Evolutionary conservation across 1,140 invertebrate species (phyloP).

Genomic region (Hydropsyche tenuis): DNA sequence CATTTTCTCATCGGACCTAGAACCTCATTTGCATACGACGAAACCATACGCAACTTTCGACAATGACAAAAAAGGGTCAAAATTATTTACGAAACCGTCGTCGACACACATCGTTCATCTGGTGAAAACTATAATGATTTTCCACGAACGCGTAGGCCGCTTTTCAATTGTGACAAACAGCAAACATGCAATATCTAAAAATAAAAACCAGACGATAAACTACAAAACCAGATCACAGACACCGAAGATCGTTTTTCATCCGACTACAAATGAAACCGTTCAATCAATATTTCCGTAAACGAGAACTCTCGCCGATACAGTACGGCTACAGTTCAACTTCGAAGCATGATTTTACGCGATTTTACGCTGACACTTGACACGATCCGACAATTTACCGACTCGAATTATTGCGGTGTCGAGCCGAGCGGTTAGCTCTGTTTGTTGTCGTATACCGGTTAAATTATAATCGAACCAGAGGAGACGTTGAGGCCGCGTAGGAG

Average conservation of each 20-base stretch:
- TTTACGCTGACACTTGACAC: conserved; percentile 30
- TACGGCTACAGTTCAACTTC: too few species aligned
- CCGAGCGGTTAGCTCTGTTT: conserved; percentile 13
- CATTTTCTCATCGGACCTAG: not conserved
- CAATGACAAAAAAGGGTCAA: conserved; percentile 15
- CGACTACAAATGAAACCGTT: too few species aligned
- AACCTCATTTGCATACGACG: not conserved
- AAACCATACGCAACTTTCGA: not conserved
- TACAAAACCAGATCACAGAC: too few species aligned
- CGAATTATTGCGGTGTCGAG: not conserved
- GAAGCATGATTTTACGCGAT: not conserved
- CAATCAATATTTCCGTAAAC: too few species aligned
- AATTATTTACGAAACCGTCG: conserved; percentile 11
- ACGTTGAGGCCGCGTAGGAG: not conserved
- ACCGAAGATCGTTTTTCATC: too few species aligned
- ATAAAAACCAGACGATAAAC: too few species aligned
- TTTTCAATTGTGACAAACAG: too few species aligned
- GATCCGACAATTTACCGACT: conserved; percentile 12
- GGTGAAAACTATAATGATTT: conserved; percentile 13
- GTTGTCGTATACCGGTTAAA: conserved; percentile 35
- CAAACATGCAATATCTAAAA: too few species aligned
- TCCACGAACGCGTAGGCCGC: not conserved
- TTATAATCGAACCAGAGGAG: conserved; percentile 27
- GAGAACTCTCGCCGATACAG: too few species aligned
- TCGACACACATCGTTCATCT: conserved; percentile 2